These are phyloP conservation scores for Sakesphorus luctuosus DNA, from an alignment of 2,113 vertebrate species.

Conservation along the genomic window DNA sequence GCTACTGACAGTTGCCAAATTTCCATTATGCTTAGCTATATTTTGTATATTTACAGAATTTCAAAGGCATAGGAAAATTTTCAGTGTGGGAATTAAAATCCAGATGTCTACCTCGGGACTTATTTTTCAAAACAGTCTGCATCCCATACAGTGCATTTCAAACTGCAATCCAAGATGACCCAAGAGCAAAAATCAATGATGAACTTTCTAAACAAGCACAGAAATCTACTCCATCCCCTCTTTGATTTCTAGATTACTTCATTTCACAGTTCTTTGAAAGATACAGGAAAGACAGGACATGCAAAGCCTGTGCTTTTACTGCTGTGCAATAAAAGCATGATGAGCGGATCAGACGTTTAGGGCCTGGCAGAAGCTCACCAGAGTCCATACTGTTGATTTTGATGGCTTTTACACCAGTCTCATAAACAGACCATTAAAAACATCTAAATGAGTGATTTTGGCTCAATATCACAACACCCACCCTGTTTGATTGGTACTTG, in stretches of 20 bases:
- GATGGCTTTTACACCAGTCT: not conserved
- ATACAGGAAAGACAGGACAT: not conserved
- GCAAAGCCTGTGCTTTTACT: conserved; percentile 38
- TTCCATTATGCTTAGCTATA: not conserved
- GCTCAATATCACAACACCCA: not conserved
- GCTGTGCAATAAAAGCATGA: conserved; percentile 27
- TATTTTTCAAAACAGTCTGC: not conserved
- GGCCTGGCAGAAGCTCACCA: conserved; percentile 19
- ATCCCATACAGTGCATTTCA: not conserved
- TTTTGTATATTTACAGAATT: not conserved
- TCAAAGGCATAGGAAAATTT: not conserved
- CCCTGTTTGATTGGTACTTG: not conserved
- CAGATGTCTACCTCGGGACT: not conserved
- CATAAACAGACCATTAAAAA: not conserved
- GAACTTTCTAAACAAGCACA: not conserved
- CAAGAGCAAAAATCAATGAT: not conserved
- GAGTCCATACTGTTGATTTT: not conserved
- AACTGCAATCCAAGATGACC: not conserved
- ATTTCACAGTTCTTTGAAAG: not conserved
- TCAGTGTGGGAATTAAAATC: not conserved
- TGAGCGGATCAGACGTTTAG: not conserved
- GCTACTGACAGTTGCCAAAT: not conserved
- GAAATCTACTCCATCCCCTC: not conserved
- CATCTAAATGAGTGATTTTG: not conserved
- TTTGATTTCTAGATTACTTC: not conserved